These are phyloP conservation scores for Lomographa bimaculata DNA, from an alignment of 2,888 invertebrate species.

Conservation along the genomic window DNA sequence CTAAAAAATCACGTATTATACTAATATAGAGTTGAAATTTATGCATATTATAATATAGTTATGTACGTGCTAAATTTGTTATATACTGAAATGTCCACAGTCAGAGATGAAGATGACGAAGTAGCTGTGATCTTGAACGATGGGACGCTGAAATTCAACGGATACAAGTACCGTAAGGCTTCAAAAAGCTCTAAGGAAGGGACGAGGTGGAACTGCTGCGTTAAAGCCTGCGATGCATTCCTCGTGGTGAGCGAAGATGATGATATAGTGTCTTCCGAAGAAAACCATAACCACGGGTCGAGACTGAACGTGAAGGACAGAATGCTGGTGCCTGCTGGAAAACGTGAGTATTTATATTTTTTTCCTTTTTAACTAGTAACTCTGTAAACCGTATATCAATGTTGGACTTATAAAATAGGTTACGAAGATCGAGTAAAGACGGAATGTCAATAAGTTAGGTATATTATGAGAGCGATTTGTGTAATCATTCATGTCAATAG, in stretches of 20 bases:
- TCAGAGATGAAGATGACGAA: conserved; percentile 6
- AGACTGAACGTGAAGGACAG: conserved; percentile 20
- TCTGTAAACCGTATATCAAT: too few species aligned
- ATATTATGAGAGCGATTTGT: too few species aligned
- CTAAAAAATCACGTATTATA: too few species aligned
- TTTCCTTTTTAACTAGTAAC: background rate
- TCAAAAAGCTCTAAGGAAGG: conserved; percentile 23
- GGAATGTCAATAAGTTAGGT: too few species aligned
- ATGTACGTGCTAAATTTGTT: too few species aligned
- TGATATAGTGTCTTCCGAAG: conserved; percentile 28
- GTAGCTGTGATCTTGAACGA: conserved; percentile 29
- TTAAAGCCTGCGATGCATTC: conserved; percentile 28
- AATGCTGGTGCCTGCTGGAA: conserved; percentile 26
- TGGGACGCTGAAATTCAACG: conserved; percentile 30
- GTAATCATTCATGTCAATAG: too few species aligned
- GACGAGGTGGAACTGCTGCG: conserved; percentile 26
- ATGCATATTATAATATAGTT: too few species aligned
- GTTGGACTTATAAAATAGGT: too few species aligned
- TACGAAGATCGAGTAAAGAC: too few species aligned
- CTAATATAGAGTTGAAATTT: too few species aligned
- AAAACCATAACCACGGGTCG: conserved; percentile 28
- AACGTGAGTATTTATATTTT: conserved; percentile 20
- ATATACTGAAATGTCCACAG: too few species aligned
- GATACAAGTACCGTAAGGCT: conserved; percentile 24
- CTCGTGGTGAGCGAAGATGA: conserved; percentile 28